phyloP scores from a whole-genome alignment of 2,888 invertebrate genomes.

The Apoda limacodes region DNA sequence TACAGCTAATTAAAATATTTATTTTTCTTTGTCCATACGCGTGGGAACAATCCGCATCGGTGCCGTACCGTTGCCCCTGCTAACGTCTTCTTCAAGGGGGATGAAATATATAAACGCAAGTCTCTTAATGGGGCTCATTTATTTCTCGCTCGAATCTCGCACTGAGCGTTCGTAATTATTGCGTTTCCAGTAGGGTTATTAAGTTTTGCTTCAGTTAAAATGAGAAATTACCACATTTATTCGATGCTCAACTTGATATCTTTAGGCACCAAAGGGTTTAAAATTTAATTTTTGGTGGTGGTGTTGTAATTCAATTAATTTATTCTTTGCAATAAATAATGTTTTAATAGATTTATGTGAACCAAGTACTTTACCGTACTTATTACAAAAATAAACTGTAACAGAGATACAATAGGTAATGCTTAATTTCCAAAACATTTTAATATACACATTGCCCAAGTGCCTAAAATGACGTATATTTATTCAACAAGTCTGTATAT shows the following conservation, averaged over 20 bases:
- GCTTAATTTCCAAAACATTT: no score
- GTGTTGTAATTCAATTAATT: constrained; percentile 55
- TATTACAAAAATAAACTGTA: no score
- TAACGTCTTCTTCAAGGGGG: constrained; percentile 64
- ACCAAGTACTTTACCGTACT: no score
- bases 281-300: constrained; percentile 60
- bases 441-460: no score
- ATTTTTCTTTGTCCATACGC: constrained; percentile 39
- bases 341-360: no score
- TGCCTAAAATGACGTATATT: no score
- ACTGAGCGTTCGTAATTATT: constrained; percentile 64
- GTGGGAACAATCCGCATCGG: constrained; percentile 53
- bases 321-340: no score
- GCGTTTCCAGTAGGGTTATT: constrained; percentile 64
- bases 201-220: constrained; percentile 65
- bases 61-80: constrained; percentile 34
- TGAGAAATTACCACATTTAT: constrained; percentile 65
- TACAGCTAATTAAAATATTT: no score
- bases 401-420: no score
- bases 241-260: constrained; percentile 61
- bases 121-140: constrained; percentile 66
- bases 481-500: no score
- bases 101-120: constrained; percentile 66
- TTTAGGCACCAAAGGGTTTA: constrained; percentile 45
- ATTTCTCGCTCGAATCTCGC: constrained; percentile 63